These are phyloP conservation scores for Drosophila obscura DNA, from an alignment of 1,140 invertebrate species.

Conservation along the genomic window DNA sequence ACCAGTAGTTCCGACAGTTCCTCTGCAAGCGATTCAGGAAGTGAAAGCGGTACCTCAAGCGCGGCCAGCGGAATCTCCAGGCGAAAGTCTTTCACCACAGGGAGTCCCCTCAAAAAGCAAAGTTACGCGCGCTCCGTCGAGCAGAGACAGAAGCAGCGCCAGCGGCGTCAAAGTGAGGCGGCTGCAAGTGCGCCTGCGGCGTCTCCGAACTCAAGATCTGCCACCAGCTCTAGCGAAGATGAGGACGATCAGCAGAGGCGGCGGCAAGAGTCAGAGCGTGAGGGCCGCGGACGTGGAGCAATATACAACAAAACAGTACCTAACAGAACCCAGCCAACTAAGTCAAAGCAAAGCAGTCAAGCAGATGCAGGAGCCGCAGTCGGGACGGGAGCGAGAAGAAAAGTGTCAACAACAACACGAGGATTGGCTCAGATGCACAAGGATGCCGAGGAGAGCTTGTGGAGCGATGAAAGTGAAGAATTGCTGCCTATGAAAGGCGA, in stretches of 20 bases:
- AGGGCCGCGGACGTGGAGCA: conserved; percentile 11
- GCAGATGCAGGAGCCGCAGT: conserved; percentile 13
- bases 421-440: conserved; percentile 87
- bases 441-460: conserved; percentile 86
- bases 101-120: conserved; percentile 60
- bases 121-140: conserved; percentile 69
- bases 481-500: conserved; percentile 85
- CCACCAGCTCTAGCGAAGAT: conserved; percentile 82
- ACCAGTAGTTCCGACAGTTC: conserved; percentile 47
- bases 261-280: conserved; percentile 9
- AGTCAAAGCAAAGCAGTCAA: conserved; percentile 63
- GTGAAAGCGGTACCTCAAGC: conserved; percentile 51
- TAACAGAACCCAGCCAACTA: conserved; percentile 70
- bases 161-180: conserved; percentile 77
- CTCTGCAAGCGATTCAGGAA: conserved; percentile 63
- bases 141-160: conserved; percentile 82
- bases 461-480: conserved; percentile 91
- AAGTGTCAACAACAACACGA: conserved; percentile 57
- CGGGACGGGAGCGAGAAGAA: conserved; percentile 34
- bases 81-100: conserved; percentile 26
- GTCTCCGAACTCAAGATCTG: conserved; percentile 81
- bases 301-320: conserved; percentile 68
- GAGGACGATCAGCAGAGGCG: conserved; percentile 38
- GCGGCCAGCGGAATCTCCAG: conserved; percentile 25
- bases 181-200: conserved; percentile 56